A percentile compares a stretch with the other conserved stretches of the same genome.
Conservation (phyloP, 2,888 invertebrate species). For the Artemia sp. region DNA sequence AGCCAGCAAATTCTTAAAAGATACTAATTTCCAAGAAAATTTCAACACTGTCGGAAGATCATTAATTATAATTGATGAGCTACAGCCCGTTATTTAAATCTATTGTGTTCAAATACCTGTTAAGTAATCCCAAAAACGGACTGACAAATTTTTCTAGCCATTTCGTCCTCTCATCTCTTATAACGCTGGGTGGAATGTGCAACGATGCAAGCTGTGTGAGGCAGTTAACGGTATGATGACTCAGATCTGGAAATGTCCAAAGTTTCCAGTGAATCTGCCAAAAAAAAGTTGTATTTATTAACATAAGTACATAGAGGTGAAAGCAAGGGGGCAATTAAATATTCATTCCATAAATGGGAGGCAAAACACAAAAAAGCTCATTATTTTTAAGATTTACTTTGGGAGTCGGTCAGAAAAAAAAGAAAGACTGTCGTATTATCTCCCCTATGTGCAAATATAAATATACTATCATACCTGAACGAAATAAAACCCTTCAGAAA, state of each 20-base stretch:
- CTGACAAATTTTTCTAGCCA: conserved; percentile 44
- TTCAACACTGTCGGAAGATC: too few species aligned
- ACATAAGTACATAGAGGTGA: too few species aligned
- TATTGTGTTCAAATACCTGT: conserved; percentile 33
- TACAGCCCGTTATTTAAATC: neutral
- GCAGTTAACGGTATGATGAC: conserved; percentile 60
- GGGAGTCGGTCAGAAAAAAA: too few species aligned
- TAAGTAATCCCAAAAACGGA: conserved; percentile 43
- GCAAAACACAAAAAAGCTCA: too few species aligned
- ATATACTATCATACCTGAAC: neutral
- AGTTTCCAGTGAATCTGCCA: conserved; percentile 55
- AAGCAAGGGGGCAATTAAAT: too few species aligned
- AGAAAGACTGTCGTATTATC: too few species aligned
- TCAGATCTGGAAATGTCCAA: conserved; percentile 51
- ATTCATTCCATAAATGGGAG: too few species aligned
- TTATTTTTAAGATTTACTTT: too few species aligned
- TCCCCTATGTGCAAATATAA: neutral
- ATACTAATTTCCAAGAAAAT: too few species aligned
- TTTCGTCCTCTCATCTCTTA: conserved; percentile 36
- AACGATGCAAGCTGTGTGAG: conserved; percentile 59
- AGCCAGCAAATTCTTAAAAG: too few species aligned
- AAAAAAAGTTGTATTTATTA: conserved; percentile 19
- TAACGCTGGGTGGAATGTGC: conserved; percentile 41
- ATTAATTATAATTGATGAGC: neutral
- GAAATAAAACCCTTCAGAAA: neutral